These are phyloP conservation scores for Tachystola acroxantha DNA, from an alignment of 2,888 invertebrate genomes.

Conservation along the genomic window DNA sequence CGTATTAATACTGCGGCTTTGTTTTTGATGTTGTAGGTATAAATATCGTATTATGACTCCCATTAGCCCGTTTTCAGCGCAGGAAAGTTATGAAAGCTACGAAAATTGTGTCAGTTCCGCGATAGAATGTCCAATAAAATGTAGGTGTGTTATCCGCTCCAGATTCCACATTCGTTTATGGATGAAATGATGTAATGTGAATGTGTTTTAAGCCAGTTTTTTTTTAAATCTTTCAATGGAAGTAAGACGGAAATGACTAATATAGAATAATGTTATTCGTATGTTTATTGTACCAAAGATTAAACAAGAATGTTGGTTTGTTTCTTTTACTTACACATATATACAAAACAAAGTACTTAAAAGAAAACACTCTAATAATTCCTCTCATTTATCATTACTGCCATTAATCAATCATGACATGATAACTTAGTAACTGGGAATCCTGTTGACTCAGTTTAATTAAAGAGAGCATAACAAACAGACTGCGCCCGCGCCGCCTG, in stretches of 20 bases:
- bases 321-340: too few relatives aligned
- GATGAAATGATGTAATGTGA: background rate
- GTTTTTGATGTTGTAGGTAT: conserved; percentile 62
- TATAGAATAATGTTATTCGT: too few relatives aligned
- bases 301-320: too few relatives aligned
- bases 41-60: conserved; percentile 41
- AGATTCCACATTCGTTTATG: background rate
- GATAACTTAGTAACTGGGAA: conserved; percentile 6
- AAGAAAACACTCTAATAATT: too few relatives aligned
- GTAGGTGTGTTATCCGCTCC: background rate
- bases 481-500: conserved; percentile 42
- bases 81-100: conserved; percentile 25
- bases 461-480: conserved; percentile 59
- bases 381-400: background rate
- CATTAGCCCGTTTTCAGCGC: conserved; percentile 32
- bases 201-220: too few relatives aligned
- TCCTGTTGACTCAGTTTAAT: conserved; percentile 55
- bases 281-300: too few relatives aligned
- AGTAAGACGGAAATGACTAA: too few relatives aligned
- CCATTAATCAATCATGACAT: conserved; percentile 41
- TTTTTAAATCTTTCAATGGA: too few relatives aligned
- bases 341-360: too few relatives aligned
- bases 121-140: conserved; percentile 19
- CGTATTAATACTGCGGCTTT: conserved; percentile 43
- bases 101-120: conserved; percentile 57